Base-by-base conservation (phyloP, 2,797 vertebrate genomes). In the Tympanoctomys barrerae region DNA sequence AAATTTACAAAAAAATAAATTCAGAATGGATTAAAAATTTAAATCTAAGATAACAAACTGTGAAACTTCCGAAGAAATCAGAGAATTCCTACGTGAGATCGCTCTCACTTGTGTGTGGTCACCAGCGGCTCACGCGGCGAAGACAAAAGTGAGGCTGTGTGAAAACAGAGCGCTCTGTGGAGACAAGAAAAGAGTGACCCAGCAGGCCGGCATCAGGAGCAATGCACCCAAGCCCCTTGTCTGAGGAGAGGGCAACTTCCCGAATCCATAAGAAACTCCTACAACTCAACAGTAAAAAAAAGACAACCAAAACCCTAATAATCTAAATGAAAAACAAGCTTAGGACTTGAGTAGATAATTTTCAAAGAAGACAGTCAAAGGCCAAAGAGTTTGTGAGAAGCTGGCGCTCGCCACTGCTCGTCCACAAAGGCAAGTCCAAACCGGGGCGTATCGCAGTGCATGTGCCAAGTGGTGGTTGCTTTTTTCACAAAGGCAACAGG, bases 391-490 rank as follows among this genome's bases (percentile, higher is more conserved):
- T 5, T 39, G 39, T 54, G 21, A 33, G 80, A 61, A 33, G 49
- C 61, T 42, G 28, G 54, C 21, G 11, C 31, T 5, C 13, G 79
- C n/a, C 19, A 7, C 2, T 80, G 24, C 11, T 36, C 31, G 39
- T 39, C 16, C 39, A 22, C 24, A 90, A 64, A 73, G 54, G 12
- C 21, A 90, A 52, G 31, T 18, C 28, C 42, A 42, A n/a, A 24
- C 31, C 7, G 2, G 42, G 8, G n/a, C 22, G 39, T 7, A 26
- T 18, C 0, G n/a, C 19, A 14, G 6, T 2, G 22, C 8, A 22
- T 28, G 7, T 3, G 1, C 7, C 57, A 73, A 18, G 7, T 4
- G 33, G 6, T 33, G 86, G 39, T 12, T 33, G 14, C 16, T 49
- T 21, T 73, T 61, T 57, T n/a, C 26, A 33, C 26, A 89, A 66